Percentiles rank a stretch among this genome's conserved stretches.
These are phyloP conservation scores for Leucopternis melanops DNA, from an alignment of 2,113 vertebrate genomes.

Conservation along the genomic window DNA sequence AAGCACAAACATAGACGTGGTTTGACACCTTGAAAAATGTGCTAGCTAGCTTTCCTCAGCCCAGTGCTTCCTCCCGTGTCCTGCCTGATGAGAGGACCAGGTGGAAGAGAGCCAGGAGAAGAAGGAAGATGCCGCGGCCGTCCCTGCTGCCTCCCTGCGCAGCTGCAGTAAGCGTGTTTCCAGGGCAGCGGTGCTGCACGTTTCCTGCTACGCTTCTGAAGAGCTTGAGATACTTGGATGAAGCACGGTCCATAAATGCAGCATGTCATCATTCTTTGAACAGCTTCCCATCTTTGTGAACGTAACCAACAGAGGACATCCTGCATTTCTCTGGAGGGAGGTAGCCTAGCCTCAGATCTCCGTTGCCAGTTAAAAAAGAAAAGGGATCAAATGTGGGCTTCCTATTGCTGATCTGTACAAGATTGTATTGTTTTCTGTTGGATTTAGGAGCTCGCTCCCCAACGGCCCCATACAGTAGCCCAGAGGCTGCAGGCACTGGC, in stretches of 20 bases:
- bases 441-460: neutral
- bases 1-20: neutral
- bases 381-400: neutral
- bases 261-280: neutral
- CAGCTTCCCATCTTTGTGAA: neutral
- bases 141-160: neutral
- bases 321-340: neutral
- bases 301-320: neutral
- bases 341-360: neutral
- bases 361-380: neutral
- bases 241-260: neutral
- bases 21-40: conserved; percentile 36
- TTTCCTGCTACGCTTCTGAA: neutral
- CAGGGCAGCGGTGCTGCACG: neutral
- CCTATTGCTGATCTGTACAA: neutral
- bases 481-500: neutral
- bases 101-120: conserved; percentile 7
- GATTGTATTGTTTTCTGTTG: neutral
- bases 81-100: neutral
- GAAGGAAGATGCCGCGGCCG: neutral
- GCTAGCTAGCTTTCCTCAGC: neutral
- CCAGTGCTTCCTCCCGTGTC: rapidly evolving
- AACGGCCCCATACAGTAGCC: rapidly evolving
- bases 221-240: neutral
- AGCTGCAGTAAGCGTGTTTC: neutral